These are phyloP conservation scores for Zaprionus davidi DNA, from an alignment of 1,140 invertebrate species.

Conservation along the genomic window DNA sequence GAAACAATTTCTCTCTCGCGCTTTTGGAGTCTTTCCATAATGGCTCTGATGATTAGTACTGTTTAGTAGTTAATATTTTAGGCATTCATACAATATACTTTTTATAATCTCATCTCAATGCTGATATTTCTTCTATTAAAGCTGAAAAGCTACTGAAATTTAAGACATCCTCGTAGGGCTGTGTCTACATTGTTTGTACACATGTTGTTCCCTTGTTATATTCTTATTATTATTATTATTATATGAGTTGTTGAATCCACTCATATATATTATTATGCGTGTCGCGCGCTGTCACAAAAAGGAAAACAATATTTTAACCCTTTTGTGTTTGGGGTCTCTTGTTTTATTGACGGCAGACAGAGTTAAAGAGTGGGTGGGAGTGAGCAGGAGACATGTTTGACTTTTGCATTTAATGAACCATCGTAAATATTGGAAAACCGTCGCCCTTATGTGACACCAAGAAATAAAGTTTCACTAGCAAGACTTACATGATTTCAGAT, in stretches of 20 bases:
- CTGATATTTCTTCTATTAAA: neutral
- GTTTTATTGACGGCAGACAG: neutral
- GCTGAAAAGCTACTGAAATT: neutral
- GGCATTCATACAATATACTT: too few species aligned
- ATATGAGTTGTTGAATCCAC: constrained; percentile 58
- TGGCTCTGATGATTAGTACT: too few species aligned
- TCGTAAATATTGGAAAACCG: constrained; percentile 65
- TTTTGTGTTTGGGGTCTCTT: constrained; percentile 28
- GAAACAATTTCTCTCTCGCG: too few species aligned
- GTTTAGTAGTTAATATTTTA: too few species aligned
- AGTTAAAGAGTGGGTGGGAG: neutral
- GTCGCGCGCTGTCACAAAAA: constrained; percentile 59
- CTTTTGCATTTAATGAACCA: constrained; percentile 47
- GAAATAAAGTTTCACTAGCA: constrained; percentile 9
- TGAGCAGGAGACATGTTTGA: constrained; percentile 5
- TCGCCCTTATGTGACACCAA: constrained; percentile 15
- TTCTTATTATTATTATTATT: constrained; percentile 59
- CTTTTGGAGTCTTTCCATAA: too few species aligned
- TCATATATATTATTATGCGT: constrained; percentile 71
- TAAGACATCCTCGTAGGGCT: neutral
- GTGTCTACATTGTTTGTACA: constrained; percentile 37
- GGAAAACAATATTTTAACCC: constrained; percentile 66
- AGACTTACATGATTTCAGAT: constrained; percentile 7
- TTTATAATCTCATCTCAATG: too few species aligned
- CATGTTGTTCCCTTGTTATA: constrained; percentile 43